Base-by-base conservation (phyloP, 2,797 vertebrate genomes). In the Rhinichthys osculus region DNA sequence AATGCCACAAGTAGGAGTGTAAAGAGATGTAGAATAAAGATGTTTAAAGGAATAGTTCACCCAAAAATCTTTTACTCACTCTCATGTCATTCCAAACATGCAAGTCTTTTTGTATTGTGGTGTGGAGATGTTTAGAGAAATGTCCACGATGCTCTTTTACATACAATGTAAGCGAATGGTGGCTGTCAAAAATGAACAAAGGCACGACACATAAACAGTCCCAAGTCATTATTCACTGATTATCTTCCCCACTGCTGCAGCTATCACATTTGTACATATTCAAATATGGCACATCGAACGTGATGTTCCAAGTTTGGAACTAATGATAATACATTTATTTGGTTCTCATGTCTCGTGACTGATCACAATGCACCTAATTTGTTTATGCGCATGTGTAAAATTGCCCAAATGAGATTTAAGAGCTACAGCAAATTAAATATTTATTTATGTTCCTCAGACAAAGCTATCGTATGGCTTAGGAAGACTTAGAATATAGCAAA, bases 1-100 rank as follows among this genome's bases (percentile, higher is more conserved):
- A 80, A 84, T 86, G 35, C 62, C 52, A 80, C 77, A 83, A 67
- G 84, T 88, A 76, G 76, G 87, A 82, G 87, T 83, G 87, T 83
- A 23, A 85, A 72, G 17, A 50, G 23, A 78, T 70, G 70, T 59
- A 80, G 14, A 78, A 81, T 42, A 21, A 74, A 33, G 23, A 83
- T 66, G 38, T 67, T 64, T 50, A 44, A 35, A 71, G 21, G 14
- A 47, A 44, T 5, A 80, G 78, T 67, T 66, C 42, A 33, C 40
- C 14, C 14, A 54, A 77, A 76, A 27, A 77, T 16, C 0, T 16
- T 77, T 38, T 16, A 38, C 50, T n/a, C 14, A 35, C 17, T 11
- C 27, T 6, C 1, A 30, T 30, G 27, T 74, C 44, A 0, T 33
- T 50, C n/a, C 14, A 10, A 73, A 73, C 14, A n/a, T n/a, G 3